Conservation (phyloP, 2,888 invertebrate species). For the Eilema sororculum region DNA sequence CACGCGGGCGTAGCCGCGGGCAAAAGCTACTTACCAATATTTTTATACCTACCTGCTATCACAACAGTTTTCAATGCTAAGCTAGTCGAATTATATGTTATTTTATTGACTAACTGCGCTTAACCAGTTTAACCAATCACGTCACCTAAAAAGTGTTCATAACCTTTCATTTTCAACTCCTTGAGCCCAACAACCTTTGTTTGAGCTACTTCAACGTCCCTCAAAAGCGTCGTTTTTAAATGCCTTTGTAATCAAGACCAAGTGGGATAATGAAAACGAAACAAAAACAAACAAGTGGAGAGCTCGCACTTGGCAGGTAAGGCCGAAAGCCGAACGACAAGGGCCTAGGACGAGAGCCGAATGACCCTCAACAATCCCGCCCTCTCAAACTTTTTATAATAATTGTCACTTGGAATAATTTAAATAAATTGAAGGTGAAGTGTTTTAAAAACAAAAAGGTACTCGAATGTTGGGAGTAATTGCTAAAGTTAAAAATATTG, state of each 20-base stretch:
- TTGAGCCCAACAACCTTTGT: slow-evolving; percentile 13
- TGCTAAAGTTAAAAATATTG: slow-evolving; percentile 21
- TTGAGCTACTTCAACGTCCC: slow-evolving; percentile 17
- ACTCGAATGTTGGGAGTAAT: slow-evolving; percentile 14
- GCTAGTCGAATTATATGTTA: too few relatives aligned
- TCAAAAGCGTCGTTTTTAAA: slow-evolving; percentile 20
- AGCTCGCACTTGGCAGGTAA: slow-evolving; percentile 16
- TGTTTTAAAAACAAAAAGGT: slow-evolving; percentile 30
- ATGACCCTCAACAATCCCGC: slow-evolving; percentile 25
- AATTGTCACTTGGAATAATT: slow-evolving; percentile 48
- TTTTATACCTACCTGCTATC: too few relatives aligned
- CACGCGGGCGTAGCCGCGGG: too few relatives aligned
- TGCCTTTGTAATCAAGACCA: slow-evolving; percentile 25
- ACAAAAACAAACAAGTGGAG: slow-evolving; percentile 42
- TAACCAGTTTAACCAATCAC: neutral
- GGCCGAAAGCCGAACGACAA: slow-evolving; percentile 21
- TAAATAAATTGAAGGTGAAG: slow-evolving; percentile 46
- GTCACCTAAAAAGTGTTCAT: neutral
- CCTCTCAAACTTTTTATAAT: slow-evolving; percentile 42
- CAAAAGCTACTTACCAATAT: too few relatives aligned
- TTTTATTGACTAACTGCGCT: neutral
- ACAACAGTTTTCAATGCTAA: too few relatives aligned
- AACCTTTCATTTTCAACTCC: neutral
- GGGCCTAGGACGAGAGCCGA: slow-evolving; percentile 10
- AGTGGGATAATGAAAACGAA: slow-evolving; percentile 45